Evolutionary conservation across 2,888 invertebrate species (phyloP).

Genomic region (Cheilosia vernalis): DNA sequence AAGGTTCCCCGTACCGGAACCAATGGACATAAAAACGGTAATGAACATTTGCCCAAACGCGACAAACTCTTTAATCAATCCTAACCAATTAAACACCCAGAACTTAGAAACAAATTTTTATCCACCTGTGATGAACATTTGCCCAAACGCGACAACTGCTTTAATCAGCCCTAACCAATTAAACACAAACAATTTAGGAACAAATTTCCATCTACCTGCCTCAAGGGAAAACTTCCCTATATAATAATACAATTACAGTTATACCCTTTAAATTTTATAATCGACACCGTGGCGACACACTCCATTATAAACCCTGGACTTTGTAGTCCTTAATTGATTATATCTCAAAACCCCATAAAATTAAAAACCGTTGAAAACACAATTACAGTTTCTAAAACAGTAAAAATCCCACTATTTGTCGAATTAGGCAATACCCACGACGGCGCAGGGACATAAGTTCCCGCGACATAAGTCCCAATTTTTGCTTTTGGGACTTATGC

Average conservation of each 20-base stretch:
- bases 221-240: constrained; percentile 8
- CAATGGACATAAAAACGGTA: background rate
- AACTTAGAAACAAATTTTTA: constrained; percentile 15
- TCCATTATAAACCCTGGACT: constrained; percentile 6
- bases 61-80: background rate
- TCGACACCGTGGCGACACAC: constrained; percentile 13
- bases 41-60: background rate
- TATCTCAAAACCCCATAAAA: background rate
- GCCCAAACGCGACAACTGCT: background rate
- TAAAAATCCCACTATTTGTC: constrained; percentile 14
- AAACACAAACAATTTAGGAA: constrained; percentile 8
- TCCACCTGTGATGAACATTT: background rate
- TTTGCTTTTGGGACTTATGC: too few relatives aligned
- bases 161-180: background rate
- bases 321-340: background rate
- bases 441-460: too few relatives aligned
- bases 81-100: background rate
- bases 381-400: background rate
- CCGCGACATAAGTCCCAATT: too few relatives aligned
- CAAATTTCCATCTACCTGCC: constrained; percentile 12
- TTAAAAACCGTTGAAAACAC: background rate
- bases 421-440: constrained; percentile 18
- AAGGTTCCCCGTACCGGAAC: background rate
- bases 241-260: background rate
- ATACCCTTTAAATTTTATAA: constrained; percentile 10